phyloP scores from a whole-genome alignment of 2,888 invertebrate species.

The Gastracanthus pulcherrimus region DNA sequence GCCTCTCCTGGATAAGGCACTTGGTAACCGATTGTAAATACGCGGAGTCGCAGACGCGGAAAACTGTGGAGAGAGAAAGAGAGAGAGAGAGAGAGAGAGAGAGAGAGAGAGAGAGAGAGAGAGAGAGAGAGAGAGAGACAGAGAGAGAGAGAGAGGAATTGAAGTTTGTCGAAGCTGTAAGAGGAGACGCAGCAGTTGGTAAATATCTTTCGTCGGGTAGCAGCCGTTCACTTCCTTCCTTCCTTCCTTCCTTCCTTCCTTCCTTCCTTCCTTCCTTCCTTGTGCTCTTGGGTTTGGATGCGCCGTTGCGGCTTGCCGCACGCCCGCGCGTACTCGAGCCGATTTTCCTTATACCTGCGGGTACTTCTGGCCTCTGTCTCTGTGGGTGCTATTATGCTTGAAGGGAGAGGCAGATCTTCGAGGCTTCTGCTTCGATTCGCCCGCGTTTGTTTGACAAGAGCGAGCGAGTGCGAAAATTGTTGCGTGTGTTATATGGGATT shows the following conservation, averaged over 20 bases:
- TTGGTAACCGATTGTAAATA: constrained; percentile 71
- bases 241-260: no score
- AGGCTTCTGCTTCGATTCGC: no score
- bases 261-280: no score
- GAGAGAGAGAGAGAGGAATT: constrained; percentile 63
- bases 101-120: constrained; percentile 32
- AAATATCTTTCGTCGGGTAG: constrained; percentile 66
- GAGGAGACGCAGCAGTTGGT: constrained; percentile 66
- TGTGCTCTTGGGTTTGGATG: neutral
- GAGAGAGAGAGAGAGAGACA: constrained; percentile 11
- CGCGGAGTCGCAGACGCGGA: neutral
- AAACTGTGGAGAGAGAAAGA: constrained; percentile 10
- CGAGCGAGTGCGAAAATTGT: no score
- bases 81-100: constrained; percentile 56
- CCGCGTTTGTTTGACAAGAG: no score
- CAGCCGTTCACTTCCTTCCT: neutral
- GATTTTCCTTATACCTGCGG: constrained; percentile 16
- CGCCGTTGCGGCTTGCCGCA: neutral
- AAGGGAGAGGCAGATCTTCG: no score
- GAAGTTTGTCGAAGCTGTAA: constrained; percentile 69
- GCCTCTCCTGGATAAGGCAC: constrained; percentile 59
- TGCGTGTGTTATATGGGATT: no score
- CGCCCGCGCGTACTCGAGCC: constrained; percentile 7
- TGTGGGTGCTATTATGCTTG: constrained; percentile 3
- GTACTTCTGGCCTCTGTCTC: neutral